These are phyloP conservation scores for Drosophila siamana DNA, from an alignment of 2,888 invertebrate genomes.

Conservation along the genomic window DNA sequence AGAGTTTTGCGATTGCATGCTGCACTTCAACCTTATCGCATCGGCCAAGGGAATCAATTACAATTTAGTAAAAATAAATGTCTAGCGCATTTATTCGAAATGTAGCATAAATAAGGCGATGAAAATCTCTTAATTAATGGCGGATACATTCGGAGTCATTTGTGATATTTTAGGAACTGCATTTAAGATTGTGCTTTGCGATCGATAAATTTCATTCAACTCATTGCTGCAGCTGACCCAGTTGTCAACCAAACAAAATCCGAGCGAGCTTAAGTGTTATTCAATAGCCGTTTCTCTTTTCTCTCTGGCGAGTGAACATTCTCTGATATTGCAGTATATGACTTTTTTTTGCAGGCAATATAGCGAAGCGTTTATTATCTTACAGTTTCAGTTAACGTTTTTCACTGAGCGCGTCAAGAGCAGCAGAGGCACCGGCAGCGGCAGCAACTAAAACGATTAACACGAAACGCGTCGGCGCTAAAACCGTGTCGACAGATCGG, in stretches of 20 bases:
- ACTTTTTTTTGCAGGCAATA: constrained; percentile 39
- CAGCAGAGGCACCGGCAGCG: constrained; percentile 15
- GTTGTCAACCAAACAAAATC: constrained; percentile 14
- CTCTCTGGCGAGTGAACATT: neutral
- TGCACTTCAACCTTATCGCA: constrained; percentile 32
- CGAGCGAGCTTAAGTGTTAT: constrained; percentile 32
- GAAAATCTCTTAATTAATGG: neutral
- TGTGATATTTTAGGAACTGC: constrained; percentile 39
- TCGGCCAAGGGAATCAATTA: constrained; percentile 1
- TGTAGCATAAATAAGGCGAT: constrained; percentile 10
- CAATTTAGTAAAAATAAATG: neutral
- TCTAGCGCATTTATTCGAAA: neutral
- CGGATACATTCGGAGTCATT: constrained; percentile 7
- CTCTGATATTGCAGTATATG: constrained; percentile 34
- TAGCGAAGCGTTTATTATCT: constrained; percentile 62
- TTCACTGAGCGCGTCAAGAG: constrained; percentile 56
- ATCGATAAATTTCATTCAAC: constrained; percentile 45
- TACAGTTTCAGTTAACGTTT: constrained; percentile 69
- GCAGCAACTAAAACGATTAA: constrained; percentile 1
- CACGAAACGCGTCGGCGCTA: constrained; percentile 22
- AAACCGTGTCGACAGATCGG: constrained; percentile 59
- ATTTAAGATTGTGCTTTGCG: constrained; percentile 23
- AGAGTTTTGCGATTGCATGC: constrained; percentile 32
- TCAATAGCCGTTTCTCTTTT: constrained; percentile 15
- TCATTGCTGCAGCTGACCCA: constrained; percentile 40